These are phyloP conservation scores for Aphis craccivora DNA, from an alignment of 1,140 invertebrate genomes.

Conservation along the genomic window DNA sequence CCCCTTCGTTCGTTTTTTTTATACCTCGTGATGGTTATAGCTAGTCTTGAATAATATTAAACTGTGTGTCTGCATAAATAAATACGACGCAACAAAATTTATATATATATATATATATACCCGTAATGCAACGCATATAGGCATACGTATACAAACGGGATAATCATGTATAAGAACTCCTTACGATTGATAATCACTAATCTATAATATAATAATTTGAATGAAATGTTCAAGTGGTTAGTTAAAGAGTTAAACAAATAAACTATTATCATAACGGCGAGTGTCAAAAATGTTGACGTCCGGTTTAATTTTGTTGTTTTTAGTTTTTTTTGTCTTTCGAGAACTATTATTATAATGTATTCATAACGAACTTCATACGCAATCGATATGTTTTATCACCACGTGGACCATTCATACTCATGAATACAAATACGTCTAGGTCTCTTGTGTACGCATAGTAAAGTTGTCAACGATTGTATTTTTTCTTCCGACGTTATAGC, in stretches of 20 bases:
- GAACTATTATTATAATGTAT: neutral
- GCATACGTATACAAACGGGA: neutral
- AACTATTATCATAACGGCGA: neutral
- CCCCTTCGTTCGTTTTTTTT: constrained; percentile 20
- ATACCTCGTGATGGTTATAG: neutral
- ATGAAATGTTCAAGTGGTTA: neutral
- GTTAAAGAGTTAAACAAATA: neutral
- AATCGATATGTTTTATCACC: neutral
- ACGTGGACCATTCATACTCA: neutral
- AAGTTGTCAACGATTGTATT: neutral
- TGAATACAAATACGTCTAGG: neutral
- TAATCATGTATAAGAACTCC: neutral
- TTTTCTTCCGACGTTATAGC: neutral
- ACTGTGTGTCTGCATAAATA: neutral
- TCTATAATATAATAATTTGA: neutral
- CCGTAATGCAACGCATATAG: neutral
- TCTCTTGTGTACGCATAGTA: neutral
- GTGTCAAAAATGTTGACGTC: neutral
- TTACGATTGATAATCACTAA: neutral
- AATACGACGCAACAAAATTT: neutral
- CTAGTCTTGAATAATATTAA: constrained; percentile 20
- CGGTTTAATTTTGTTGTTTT: neutral
- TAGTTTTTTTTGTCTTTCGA: neutral
- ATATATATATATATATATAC: neutral
- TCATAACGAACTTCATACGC: neutral